Evolutionary conservation across 2,888 invertebrate species (phyloP).

Genomic region (Cepaea hortensis): DNA sequence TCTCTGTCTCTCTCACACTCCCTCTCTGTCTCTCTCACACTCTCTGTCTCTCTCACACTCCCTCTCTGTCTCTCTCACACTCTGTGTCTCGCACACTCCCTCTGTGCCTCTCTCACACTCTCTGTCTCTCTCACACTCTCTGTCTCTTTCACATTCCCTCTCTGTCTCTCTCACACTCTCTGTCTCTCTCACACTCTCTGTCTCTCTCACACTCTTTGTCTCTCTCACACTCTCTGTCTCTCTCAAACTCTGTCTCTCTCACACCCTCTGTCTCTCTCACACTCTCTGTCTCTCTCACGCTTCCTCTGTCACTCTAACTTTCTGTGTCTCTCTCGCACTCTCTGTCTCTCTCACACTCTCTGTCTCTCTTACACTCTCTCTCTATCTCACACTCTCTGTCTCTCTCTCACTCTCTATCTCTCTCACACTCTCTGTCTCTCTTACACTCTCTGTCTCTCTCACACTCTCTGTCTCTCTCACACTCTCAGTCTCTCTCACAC

Average conservation of each 20-base stretch:
- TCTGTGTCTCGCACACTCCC: neutral
- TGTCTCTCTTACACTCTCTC: neutral
- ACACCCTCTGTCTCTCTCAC: neutral
- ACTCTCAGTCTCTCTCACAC: no score
- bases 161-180: neutral
- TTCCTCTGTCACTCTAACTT: neutral
- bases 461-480: no score
- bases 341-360: neutral
- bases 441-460: no score
- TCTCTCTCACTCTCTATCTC: neutral
- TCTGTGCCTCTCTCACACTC: neutral
- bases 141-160: neutral
- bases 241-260: neutral
- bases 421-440: neutral
- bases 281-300: neutral
- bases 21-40: neutral
- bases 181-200: no score
- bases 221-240: no score
- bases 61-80: neutral
- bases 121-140: neutral
- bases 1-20: no score
- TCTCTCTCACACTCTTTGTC: no score
- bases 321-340: neutral
- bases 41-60: neutral
- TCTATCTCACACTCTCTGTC: neutral